phyloP scores from a whole-genome alignment of 23 tunicate genomes.

The Clavelina lepadiformis region DNA sequence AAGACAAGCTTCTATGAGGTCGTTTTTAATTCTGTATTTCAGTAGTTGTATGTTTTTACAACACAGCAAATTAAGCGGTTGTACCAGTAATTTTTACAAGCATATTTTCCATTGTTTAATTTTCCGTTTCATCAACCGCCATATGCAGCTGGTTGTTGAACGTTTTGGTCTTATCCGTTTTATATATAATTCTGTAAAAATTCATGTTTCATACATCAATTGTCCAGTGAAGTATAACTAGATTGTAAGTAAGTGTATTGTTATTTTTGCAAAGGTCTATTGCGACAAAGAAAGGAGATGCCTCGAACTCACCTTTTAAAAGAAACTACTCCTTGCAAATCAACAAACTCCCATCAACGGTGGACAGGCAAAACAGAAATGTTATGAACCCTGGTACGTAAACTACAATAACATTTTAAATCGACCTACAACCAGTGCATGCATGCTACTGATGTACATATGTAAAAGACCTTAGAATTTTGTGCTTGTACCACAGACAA shows the following conservation, averaged over 20 bases:
- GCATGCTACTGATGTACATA: background rate
- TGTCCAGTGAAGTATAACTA: too few relatives aligned
- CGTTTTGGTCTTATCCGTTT: too few relatives aligned
- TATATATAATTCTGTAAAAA: too few relatives aligned
- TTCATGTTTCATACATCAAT: too few relatives aligned
- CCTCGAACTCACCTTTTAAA: conserved; percentile 79
- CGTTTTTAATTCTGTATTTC: too few relatives aligned
- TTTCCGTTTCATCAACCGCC: too few relatives aligned
- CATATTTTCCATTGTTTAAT: too few relatives aligned
- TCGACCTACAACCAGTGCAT: background rate
- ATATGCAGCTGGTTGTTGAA: too few relatives aligned
- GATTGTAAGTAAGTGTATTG: too few relatives aligned
- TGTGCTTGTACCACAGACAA: background rate
- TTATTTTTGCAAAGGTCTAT: conserved; percentile 31
- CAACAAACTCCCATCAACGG: conserved; percentile 68
- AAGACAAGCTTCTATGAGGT: conserved; percentile 92
- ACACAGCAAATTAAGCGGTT: too few relatives aligned
- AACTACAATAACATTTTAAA: background rate
- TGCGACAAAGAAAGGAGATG: conserved; percentile 65
- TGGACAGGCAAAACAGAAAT: conserved; percentile 28
- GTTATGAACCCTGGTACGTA: conserved; percentile 89
- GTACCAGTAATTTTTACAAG: too few relatives aligned
- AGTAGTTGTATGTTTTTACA: too few relatives aligned
- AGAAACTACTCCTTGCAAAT: conserved; percentile 77
- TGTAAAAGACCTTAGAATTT: background rate